Evolutionary conservation across 2,888 invertebrate species (phyloP), one percentile per base, ranked within the genome.

Genomic region (Danaus chrysippus): DNA sequence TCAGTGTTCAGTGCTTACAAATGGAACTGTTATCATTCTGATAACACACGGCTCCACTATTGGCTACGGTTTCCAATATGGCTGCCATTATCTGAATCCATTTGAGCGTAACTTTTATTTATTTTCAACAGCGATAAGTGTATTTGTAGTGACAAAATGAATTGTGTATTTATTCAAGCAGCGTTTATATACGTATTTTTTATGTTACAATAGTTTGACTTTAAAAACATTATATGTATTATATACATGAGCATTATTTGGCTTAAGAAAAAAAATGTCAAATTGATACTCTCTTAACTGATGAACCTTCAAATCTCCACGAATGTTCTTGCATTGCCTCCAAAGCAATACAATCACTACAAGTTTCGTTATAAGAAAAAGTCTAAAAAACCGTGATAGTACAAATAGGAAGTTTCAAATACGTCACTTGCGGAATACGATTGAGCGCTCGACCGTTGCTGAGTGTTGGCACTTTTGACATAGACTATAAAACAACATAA

Each of bases 31-130:
- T 89, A 89, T 87, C 89, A 86, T 72, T 69, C 73, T 86, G 87
- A 87, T 86, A 87, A 78, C 79, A 76, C 71, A 70, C 76, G 71
- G 74, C 73, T 73, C 71, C 77, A 76, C 79, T 75, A 88, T 89
- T 88, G 89, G 88, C 82, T 81, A 84, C 81, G 83, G 72, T 82
- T 82, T 84, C 80, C 82, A 86, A 87, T 79, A 87, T 87, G 89
- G 87, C 83, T 75, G 79, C 68, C 60, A 74, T 84, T 84, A 86
- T 86, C 82, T 81, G 70, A 74, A 76, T 77, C 75, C 75, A 77
- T 83, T 84, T 82, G 77, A 81, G 75, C 83, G 73, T 75, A 75
- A 73, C 67, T 70, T 77, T 75, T 76, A 73, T 80, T 76, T 83
- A 78, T 65, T 77, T 78, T 79, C 79, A 77, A 75, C 70, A 70